Evolutionary conservation across 1,140 invertebrate genomes (phyloP).

Genomic region (Portunus trituberculatus): DNA sequence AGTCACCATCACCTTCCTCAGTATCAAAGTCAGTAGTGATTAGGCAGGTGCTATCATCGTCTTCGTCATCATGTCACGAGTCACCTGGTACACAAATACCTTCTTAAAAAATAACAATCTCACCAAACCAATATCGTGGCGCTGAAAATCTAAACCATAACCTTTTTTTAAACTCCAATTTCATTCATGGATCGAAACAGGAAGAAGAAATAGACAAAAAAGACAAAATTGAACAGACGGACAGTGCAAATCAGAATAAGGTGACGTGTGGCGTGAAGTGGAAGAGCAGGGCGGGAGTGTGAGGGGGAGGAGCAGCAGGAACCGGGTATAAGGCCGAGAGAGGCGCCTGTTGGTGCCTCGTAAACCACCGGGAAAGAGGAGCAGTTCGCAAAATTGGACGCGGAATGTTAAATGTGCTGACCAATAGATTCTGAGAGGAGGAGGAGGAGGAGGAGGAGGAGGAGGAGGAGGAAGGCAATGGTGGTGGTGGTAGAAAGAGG

Average conservation of each 20-base stretch:
- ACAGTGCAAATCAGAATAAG: background rate
- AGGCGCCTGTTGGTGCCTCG: background rate
- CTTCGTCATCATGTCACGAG: too few species aligned
- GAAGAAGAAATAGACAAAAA: too few species aligned
- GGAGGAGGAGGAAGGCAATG: background rate
- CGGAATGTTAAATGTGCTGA: constrained; percentile 13
- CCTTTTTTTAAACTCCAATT: too few species aligned
- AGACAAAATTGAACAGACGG: background rate
- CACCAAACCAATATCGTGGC: too few species aligned
- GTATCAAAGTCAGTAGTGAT: too few species aligned
- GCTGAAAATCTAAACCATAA: too few species aligned
- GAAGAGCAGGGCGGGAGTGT: background rate
- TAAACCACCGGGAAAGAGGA: background rate
- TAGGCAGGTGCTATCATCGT: too few species aligned
- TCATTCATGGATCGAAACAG: too few species aligned
- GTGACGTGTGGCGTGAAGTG: background rate
- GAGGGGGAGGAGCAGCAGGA: background rate
- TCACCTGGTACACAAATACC: too few species aligned
- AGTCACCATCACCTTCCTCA: too few species aligned
- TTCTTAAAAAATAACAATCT: too few species aligned
- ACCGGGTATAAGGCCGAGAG: background rate
- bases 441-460: background rate
- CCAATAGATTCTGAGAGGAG: background rate
- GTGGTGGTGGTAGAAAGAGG: background rate
- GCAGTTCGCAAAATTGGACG: constrained; percentile 1